Conservation (phyloP, 2,888 invertebrate genomes). For the Eupithecia subfuscata region DNA sequence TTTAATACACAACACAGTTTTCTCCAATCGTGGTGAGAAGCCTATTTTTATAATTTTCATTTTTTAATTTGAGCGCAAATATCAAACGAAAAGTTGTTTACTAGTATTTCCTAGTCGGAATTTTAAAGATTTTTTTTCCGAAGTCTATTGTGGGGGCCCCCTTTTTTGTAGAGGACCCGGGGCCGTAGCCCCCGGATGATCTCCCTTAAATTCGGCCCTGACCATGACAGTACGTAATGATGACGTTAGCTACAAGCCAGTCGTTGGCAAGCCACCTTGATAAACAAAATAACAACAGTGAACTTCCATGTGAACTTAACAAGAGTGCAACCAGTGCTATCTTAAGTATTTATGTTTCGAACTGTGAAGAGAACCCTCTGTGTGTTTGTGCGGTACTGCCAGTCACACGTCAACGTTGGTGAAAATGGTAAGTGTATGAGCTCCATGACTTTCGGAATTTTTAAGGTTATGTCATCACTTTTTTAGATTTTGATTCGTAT, state of each 20-base stretch:
- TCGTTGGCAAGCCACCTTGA: not conserved
- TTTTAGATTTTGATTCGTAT: not conserved
- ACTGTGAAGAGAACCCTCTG: not conserved
- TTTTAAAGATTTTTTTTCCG: too few species aligned
- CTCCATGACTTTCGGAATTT: not conserved
- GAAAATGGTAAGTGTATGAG: slow-evolving; percentile 7
- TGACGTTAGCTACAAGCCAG: not conserved
- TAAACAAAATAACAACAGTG: slow-evolving; percentile 7
- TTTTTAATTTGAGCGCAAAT: too few species aligned
- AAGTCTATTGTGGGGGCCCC: too few species aligned
- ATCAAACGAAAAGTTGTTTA: too few species aligned
- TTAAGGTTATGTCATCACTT: not conserved
- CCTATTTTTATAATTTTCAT: too few species aligned
- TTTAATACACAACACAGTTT: too few species aligned
- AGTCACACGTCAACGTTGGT: not conserved
- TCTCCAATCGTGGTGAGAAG: too few species aligned
- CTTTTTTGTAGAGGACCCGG: too few species aligned
- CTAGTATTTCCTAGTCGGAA: too few species aligned
- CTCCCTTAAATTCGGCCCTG: too few species aligned
- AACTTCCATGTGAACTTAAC: not conserved
- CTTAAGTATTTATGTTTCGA: not conserved
- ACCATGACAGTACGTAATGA: not conserved
- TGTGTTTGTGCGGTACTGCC: not conserved
- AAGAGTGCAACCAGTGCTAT: not conserved
- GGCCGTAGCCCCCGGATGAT: too few species aligned